These are phyloP conservation scores for Macroramphosus scolopax DNA, from an alignment of 2,797 vertebrate genomes.

Conservation along the genomic window DNA sequence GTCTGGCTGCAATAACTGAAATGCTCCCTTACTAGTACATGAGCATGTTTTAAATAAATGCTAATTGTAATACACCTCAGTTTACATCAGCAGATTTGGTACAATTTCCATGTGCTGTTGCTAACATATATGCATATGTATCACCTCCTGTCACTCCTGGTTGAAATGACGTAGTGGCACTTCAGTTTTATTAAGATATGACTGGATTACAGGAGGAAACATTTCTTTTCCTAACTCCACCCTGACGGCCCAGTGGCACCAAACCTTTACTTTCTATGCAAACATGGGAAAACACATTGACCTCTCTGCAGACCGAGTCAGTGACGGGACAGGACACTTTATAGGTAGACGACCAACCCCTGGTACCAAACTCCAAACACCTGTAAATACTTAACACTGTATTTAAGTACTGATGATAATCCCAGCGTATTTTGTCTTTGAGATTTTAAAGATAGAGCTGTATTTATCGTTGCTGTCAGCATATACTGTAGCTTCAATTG, in stretches of 20 bases:
- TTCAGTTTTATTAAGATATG: not conserved
- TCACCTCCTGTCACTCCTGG: slow-evolving; percentile 22
- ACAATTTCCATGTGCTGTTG: slow-evolving; percentile 8
- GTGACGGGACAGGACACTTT: slow-evolving; percentile 71
- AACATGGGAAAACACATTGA: slow-evolving; percentile 67
- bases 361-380: slow-evolving; percentile 80
- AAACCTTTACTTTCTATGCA: slow-evolving; percentile 83
- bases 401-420: slow-evolving; percentile 81
- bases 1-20: slow-evolving; percentile 25
- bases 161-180: slow-evolving; percentile 3
- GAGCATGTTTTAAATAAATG: slow-evolving; percentile 2
- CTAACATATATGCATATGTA: slow-evolving; percentile 37
- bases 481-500: slow-evolving; percentile 87
- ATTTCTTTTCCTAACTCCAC: slow-evolving; percentile 26
- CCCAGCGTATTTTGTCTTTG: slow-evolving; percentile 64
- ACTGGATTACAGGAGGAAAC: slow-evolving; percentile 4
- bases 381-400: slow-evolving; percentile 92
- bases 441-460: slow-evolving; percentile 78
- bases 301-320: slow-evolving; percentile 67
- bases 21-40: slow-evolving; percentile 1
- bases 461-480: slow-evolving; percentile 89
- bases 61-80: slow-evolving; percentile 10
- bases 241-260: slow-evolving; percentile 21
- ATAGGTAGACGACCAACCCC: slow-evolving; percentile 62
- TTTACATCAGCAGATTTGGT: slow-evolving; percentile 27